Evolutionary conservation across 2,797 vertebrate species (phyloP).

Genomic region (Tachyglossus aculeatus): DNA sequence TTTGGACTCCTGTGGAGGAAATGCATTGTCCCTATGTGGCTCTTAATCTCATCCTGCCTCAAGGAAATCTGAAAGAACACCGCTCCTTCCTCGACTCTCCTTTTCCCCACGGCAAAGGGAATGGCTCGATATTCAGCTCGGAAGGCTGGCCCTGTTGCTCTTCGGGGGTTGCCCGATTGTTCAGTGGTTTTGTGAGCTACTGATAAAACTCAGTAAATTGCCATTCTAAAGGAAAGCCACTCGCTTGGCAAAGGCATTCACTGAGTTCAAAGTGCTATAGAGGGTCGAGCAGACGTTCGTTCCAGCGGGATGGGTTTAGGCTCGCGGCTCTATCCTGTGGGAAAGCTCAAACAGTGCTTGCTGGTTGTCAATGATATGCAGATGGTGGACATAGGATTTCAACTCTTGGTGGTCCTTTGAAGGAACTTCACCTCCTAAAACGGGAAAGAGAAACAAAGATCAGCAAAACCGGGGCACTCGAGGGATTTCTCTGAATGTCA

Average conservation of each 20-base stretch:
- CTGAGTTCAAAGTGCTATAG: slow-evolving; percentile 64
- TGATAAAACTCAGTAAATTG: slow-evolving; percentile 83
- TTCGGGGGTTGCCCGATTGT: slow-evolving; percentile 49
- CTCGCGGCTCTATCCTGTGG: slow-evolving; percentile 91
- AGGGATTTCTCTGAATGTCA: too few relatives aligned
- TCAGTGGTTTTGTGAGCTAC: slow-evolving; percentile 54
- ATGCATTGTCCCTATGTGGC: slow-evolving; percentile 16
- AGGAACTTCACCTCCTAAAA: slow-evolving; percentile 82
- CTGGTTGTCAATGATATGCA: slow-evolving; percentile 96
- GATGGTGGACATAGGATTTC: slow-evolving; percentile 84
- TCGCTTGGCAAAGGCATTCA: slow-evolving; percentile 70
- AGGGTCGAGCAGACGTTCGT: neutral
- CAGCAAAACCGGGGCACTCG: neutral
- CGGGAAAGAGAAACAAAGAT: slow-evolving; percentile 37
- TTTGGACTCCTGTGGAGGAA: slow-evolving; percentile 21
- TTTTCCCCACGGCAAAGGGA: accelerated
- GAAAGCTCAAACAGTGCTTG: slow-evolving; percentile 96
- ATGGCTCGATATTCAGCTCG: slow-evolving; percentile 9
- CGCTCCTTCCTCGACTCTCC: neutral
- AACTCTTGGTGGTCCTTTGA: slow-evolving; percentile 90
- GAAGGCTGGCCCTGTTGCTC: slow-evolving; percentile 40
- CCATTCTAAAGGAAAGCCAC: slow-evolving; percentile 68
- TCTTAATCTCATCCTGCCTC: slow-evolving; percentile 38
- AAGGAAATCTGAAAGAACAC: slow-evolving; percentile 43
- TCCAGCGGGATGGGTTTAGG: slow-evolving; percentile 68